Percentiles rank a stretch among this genome's conserved stretches.
Evolutionary conservation across 2,113 vertebrate genomes (phyloP).

Genomic region (Toxotes jaculatrix): DNA sequence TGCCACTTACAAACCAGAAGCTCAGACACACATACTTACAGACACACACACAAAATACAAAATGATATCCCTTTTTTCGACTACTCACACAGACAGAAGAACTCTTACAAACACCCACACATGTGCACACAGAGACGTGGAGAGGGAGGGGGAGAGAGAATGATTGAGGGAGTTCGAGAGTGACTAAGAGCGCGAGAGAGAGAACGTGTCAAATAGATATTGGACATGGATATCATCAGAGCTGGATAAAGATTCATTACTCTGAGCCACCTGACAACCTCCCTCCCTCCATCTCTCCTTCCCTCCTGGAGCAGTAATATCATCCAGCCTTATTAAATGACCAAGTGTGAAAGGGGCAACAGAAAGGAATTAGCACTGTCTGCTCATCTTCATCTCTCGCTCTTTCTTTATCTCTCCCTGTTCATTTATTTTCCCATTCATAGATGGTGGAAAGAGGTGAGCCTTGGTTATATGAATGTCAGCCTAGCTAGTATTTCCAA

Average conservation of each 20-base stretch:
- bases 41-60: constrained; percentile 26
- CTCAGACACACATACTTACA: constrained; percentile 20
- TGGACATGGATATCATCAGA: constrained; percentile 57
- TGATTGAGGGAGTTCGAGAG: constrained; percentile 32
- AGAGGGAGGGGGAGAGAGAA: background rate
- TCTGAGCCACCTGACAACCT: constrained; percentile 54
- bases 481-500: constrained; percentile 23
- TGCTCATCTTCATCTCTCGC: constrained; percentile 47
- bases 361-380: constrained; percentile 49
- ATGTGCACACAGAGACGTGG: constrained; percentile 28
- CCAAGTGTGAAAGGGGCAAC: constrained; percentile 56
- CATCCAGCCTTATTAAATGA: constrained; percentile 62
- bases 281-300: constrained; percentile 31
- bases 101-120: constrained; percentile 53
- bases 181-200: constrained; percentile 4
- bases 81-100: constrained; percentile 39
- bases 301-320: constrained; percentile 40
- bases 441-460: background rate
- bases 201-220: constrained; percentile 57
- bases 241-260: constrained; percentile 66
- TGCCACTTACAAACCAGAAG: constrained; percentile 71
- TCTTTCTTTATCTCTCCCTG: constrained; percentile 24
- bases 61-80: constrained; percentile 32
- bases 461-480: background rate
- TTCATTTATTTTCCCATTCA: constrained; percentile 53